Evolutionary conservation across 2,797 vertebrate genomes (phyloP), one percentile per base, ranked within the genome.

Genomic region (Serranus cabrilla): DNA sequence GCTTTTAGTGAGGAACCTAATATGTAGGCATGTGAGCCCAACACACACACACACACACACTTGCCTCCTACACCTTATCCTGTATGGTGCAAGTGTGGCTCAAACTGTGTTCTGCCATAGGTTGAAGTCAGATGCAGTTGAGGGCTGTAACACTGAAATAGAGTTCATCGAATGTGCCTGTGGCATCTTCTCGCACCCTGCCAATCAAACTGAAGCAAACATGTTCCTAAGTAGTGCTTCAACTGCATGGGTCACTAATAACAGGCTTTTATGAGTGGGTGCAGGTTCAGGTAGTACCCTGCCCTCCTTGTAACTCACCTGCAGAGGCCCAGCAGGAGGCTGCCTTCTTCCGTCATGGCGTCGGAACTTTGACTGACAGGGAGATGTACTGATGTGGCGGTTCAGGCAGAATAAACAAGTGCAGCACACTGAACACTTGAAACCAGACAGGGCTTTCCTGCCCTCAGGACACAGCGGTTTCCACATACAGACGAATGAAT

Each of bases 351-450:
- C 39, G 55, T 21, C 52, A 66, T 65, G 45, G 67, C 49, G 14
- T 71, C 80, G 74, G 50, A 81, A 37, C 59, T 84, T 83, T 91
- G 91, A 93, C 81, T 90, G 93, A 91, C 91, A 81, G 87, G 78
- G 70, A 82, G 84, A 87, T 87, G 74, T 78, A 71, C 76, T 83
- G 79, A 89, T 89, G 81, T 85, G 55, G 80, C 84, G 60, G 49
- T 37, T 75, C 37, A 59, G 77, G 67, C 59, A 69, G 67, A 86
- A 87, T 90, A 91, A 90, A 92, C 86, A 89, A 76, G 67, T 54
- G 12, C 63, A 23, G 68, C 79, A 81, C 50, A 61, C 82, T 82
- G 80, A 92, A 84, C 76, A 81, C 50, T 92, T 76, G 77, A 87
- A 93, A 81, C 75, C 76, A 74, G 77, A 52, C 54, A 52, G 71